Base-by-base conservation (phyloP, 2,797 vertebrate genomes). In the Cyprinella venusta region DNA sequence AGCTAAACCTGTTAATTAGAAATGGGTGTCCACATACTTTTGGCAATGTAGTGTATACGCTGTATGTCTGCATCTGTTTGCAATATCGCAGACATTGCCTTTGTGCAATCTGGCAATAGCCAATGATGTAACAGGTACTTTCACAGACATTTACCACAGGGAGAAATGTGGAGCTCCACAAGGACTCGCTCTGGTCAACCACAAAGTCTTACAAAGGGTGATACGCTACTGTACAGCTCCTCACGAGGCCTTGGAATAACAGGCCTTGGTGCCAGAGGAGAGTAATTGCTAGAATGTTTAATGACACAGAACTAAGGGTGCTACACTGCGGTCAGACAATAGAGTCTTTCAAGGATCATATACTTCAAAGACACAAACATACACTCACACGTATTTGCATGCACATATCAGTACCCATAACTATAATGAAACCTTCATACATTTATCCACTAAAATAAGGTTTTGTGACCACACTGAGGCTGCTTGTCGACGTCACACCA, bases 401-500 rank as follows among this genome's bases (percentile, higher is more conserved):
- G 61, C 79, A 64, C 36, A 8, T 71, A 54, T 76, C 48, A 65
- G 33, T 38, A 69, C 19, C 72, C 50, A 45, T 64, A 68, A 69
- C 64, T 61, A 33, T 71, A 70, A 83, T 71, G 68, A 78, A 83
- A 71, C 40, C 30, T 50, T 59, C 36, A 76, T 50, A 63, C 70
- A 86, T 38, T 67, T 50, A 70, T 80, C 74, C 12, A 81, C 81
- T 30, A 54, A 72, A 82, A 80, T 80, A 79, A 63, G 18, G 36
- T 61, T 48, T 70, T 80, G 82, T 83, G 74, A 86, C 82, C 83
- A 71, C 87, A 67, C 67, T 48, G 72, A 87, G 84, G 78, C 64
- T 26, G 45, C 42, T 42, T 75, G 76, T 81, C 84, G 61, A 93
- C 93, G 92, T 94, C 93, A 94, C 87, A 88, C 68, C 85, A 88